These are phyloP conservation scores for Mirounga angustirostris DNA, from an alignment of 2,113 vertebrate species.

Conservation along the genomic window DNA sequence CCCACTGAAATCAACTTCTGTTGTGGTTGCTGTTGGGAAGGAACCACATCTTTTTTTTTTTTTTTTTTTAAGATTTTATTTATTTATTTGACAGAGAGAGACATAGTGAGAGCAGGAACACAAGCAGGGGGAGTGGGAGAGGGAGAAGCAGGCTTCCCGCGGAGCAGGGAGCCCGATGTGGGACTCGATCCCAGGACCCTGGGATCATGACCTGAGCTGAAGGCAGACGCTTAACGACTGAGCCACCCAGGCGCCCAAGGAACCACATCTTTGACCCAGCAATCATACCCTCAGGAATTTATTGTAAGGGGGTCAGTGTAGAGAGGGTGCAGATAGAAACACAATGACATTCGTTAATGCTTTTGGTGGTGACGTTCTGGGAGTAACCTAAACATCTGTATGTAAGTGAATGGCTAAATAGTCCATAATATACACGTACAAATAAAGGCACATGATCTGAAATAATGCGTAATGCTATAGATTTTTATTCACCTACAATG, in stretches of 20 bases:
- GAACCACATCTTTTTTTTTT: background rate
- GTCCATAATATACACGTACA: background rate
- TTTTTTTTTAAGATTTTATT: no score
- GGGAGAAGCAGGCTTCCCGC: no score
- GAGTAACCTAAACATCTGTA: background rate
- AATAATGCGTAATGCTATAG: no score
- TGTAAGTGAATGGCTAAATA: background rate
- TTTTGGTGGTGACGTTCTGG: background rate
- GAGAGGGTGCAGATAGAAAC: background rate
- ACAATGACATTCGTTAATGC: background rate
- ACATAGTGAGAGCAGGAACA: no score
- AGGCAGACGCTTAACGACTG: no score
- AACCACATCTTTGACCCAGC: background rate
- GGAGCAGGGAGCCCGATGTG: no score
- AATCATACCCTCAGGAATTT: background rate
- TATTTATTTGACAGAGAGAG: no score
- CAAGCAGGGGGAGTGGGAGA: no score
- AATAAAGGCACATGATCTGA: background rate
- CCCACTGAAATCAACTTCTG: slow-evolving; percentile 23
- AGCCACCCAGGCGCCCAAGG: background rate
- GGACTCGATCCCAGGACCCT: no score
- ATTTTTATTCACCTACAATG: background rate
- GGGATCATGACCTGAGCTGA: no score
- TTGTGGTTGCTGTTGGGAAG: background rate
- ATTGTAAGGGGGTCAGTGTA: background rate